Evolutionary conservation across 2,113 vertebrate species (phyloP), one percentile per base, ranked within the genome.

Genomic region (Pteruthius melanotis): DNA sequence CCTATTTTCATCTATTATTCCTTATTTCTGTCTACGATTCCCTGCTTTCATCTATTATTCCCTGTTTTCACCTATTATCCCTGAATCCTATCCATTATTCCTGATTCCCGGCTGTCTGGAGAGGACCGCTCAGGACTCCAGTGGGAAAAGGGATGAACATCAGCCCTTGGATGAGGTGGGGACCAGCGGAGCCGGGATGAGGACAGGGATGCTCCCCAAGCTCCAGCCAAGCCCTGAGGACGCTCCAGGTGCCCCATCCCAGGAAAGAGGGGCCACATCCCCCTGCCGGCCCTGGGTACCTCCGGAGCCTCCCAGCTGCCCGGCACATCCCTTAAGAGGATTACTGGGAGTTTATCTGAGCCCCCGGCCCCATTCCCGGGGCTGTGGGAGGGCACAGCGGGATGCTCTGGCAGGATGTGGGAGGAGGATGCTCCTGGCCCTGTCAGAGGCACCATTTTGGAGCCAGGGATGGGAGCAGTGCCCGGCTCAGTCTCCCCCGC

Each of bases 171-270:
- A 3, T 1, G 1, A 28, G 28, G 22, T 1, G 3, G 31, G 45
- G 15, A 19, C 33, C 18, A 21, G 2, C 0, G 0, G 37, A 45
- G 76, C 5, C 0, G 2, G 9, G 23, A 21, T 1, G 21, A 60
- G 88, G 42, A 47, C 35, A 11, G 31, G 37, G 61, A 39, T 12
- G 54, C 23, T 54, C 59, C 33, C 33, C 1, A 3, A 33, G 57
- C 52, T 57, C 42, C 82, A 3, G 1, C 54, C 1, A 2, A 57
- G 70, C 35, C 44, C 71, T 13, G 49, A 10, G 12, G 49, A 35
- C 15, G 56, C 42, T 94, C n/a, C 66, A 21, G 56, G 17, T 6
- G 2, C 28, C 49, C 42, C 16, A 3, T 24, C n/a, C 49, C 15
- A 40, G 79, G 39, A 28, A 42, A 54, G 83, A 23, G 28, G 14